Evolutionary conservation across 2,797 vertebrate genomes (phyloP).

Genomic region (Phalanger gymnotis): DNA sequence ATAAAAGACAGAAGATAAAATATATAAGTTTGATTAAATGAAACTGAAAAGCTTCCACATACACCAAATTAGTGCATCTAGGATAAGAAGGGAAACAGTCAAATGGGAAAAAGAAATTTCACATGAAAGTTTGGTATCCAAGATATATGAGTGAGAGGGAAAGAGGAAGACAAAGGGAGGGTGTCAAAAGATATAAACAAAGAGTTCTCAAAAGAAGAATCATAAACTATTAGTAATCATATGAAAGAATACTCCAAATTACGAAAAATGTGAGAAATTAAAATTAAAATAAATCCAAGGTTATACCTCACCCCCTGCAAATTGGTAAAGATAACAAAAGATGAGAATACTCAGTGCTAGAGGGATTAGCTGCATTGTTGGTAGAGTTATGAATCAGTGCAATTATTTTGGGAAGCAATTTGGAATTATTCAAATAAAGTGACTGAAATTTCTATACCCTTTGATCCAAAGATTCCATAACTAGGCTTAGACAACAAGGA

Average conservation of each 20-base stretch:
- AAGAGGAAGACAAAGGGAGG: fast-evolving
- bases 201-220: not conserved
- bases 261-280: not conserved
- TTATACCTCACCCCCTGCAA: not conserved
- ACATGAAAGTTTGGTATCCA: not conserved
- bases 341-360: not conserved
- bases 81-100: not conserved
- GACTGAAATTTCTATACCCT: not conserved
- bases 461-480: not conserved
- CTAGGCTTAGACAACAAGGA: not conserved
- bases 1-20: not conserved
- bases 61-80: not conserved
- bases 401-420: not conserved
- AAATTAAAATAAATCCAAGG: not conserved
- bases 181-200: not conserved
- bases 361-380: not conserved
- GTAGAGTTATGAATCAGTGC: not conserved
- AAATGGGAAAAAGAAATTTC: not conserved
- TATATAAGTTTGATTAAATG: not conserved
- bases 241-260: not conserved
- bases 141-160: not conserved
- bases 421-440: not conserved
- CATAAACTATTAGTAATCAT: not conserved
- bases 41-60: not conserved
- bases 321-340: not conserved